Percentiles rank a stretch among this genome's conserved stretches.
These are phyloP conservation scores for Stegodyphus mimosarum DNA, from an alignment of 1,140 invertebrate species.

Conservation along the genomic window DNA sequence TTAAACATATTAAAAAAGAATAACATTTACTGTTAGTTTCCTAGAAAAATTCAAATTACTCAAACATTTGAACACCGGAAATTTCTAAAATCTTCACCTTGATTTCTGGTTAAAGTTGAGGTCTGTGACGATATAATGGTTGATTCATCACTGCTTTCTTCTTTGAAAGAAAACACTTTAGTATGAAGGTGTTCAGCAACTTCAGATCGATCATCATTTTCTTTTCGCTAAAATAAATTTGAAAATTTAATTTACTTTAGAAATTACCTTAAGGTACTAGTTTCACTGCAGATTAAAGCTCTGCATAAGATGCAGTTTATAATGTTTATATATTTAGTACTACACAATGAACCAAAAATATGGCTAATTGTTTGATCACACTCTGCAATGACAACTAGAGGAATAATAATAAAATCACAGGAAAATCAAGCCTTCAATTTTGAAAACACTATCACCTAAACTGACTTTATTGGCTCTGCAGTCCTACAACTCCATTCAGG, in stretches of 20 bases:
- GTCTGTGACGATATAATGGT: conserved; percentile 96
- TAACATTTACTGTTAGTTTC: not conserved
- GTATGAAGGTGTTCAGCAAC: conserved; percentile 39
- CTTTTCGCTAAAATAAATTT: conserved; percentile 36
- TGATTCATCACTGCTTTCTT: conserved; percentile 96
- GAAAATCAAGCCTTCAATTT: too few species aligned
- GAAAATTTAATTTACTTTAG: not conserved
- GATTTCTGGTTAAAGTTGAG: conserved; percentile 92
- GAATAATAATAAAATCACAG: too few species aligned
- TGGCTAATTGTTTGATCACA: too few species aligned
- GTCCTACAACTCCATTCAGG: too few species aligned
- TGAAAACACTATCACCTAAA: too few species aligned
- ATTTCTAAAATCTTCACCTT: conserved; percentile 67
- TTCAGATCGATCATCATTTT: conserved; percentile 66
- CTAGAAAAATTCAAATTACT: not conserved
- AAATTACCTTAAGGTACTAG: too few species aligned
- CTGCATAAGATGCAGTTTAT: too few species aligned
- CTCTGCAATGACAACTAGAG: too few species aligned
- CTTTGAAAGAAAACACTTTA: conserved; percentile 68
- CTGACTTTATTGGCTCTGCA: too few species aligned
- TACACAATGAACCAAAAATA: too few species aligned
- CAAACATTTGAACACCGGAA: not conserved
- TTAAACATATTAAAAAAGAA: not conserved
- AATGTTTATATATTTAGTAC: too few species aligned
- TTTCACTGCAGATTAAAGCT: too few species aligned